Conservation (phyloP, 2,888 invertebrate genomes). For the Pristionchus exspectatus region DNA sequence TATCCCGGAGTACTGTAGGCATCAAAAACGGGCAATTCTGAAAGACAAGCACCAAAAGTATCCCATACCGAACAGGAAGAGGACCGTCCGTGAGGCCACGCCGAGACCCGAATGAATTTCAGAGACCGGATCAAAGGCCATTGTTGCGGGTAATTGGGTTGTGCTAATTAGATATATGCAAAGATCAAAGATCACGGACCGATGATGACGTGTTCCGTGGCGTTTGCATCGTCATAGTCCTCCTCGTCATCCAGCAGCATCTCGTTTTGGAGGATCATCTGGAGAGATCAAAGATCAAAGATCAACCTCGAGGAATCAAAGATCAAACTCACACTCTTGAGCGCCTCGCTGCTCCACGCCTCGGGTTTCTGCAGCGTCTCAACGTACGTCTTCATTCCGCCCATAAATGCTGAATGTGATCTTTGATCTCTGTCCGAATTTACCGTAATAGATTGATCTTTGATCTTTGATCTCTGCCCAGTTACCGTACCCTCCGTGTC, state of each 20-base stretch:
- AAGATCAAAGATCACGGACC: neutral
- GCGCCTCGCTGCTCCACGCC: neutral
- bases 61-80: neutral
- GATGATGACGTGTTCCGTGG: neutral
- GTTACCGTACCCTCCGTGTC: neutral
- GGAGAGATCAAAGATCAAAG: slow-evolving; percentile 14
- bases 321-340: slow-evolving; percentile 32
- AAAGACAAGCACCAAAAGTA: too few species aligned
- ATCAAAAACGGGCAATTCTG: too few species aligned
- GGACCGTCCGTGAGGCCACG: neutral
- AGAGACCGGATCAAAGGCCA: neutral
- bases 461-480: neutral
- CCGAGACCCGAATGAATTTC: neutral
- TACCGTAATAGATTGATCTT: neutral
- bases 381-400: slow-evolving; percentile 1
- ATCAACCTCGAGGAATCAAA: neutral
- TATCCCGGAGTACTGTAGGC: too few species aligned
- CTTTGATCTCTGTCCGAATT: neutral
- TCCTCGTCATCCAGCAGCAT: neutral
- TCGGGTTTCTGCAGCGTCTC: slow-evolving; percentile 27
- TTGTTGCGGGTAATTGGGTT: neutral
- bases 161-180: neutral
- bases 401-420: neutral
- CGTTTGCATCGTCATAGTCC: neutral
- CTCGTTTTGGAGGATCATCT: slow-evolving; percentile 21